A percentile compares a stretch with the other conserved stretches of the same genome.
Evolutionary conservation across 2,888 invertebrate species (phyloP).

Genomic region (Hypena proboscidalis): DNA sequence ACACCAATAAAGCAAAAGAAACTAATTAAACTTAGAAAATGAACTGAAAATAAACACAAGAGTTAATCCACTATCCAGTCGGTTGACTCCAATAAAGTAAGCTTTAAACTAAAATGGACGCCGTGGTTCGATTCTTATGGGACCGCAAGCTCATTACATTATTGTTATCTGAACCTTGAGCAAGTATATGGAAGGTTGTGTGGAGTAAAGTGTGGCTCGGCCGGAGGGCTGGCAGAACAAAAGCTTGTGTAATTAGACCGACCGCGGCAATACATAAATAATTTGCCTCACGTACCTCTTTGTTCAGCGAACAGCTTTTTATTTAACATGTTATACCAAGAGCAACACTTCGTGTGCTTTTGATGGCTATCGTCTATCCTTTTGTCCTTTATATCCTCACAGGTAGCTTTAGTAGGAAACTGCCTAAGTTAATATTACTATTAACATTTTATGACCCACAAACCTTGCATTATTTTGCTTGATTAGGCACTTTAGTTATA

Average conservation of each 20-base stretch:
- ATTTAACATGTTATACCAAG: conserved; percentile 80
- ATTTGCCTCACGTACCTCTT: conserved; percentile 83
- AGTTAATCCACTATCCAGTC: conserved; percentile 18
- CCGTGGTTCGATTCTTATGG: conserved; percentile 55
- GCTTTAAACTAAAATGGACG: conserved; percentile 50
- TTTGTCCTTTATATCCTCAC: conserved; percentile 61
- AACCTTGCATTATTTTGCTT: conserved; percentile 36
- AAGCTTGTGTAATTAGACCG: conserved; percentile 83
- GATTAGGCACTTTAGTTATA: conserved; percentile 15
- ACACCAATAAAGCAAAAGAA: no score
- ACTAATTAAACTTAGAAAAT: not conserved
- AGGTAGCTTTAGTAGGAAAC: conserved; percentile 45
- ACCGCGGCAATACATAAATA: conserved; percentile 83
- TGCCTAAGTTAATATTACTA: conserved; percentile 51
- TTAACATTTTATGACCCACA: conserved; percentile 43
- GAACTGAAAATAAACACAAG: conserved; percentile 7
- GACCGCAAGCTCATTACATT: conserved; percentile 67
- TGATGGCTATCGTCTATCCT: conserved; percentile 70
- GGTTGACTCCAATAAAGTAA: conserved; percentile 1
- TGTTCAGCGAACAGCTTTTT: conserved; percentile 79
- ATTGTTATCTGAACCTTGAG: conserved; percentile 66
- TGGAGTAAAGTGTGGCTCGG: conserved; percentile 61
- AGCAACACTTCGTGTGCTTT: conserved; percentile 75
- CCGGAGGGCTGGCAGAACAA: conserved; percentile 73
- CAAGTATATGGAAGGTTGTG: conserved; percentile 52